phyloP scores from a whole-genome alignment of 2,113 vertebrate species.

The Antechinus flavipes region DNA sequence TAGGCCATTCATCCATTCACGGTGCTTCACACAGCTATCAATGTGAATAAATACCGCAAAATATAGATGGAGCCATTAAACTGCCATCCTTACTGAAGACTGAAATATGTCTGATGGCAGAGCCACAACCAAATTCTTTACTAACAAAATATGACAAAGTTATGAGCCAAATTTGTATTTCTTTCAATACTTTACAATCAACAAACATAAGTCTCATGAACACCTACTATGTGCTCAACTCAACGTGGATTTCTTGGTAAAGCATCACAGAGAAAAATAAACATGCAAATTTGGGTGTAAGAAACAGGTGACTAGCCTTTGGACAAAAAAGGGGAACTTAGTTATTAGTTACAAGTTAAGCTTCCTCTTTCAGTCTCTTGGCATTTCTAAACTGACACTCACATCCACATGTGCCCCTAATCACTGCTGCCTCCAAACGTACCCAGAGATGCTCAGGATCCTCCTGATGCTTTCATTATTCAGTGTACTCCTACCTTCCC shows the following conservation, averaged over 20 bases:
- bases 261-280: neutral
- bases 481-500: neutral
- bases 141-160: constrained; percentile 39
- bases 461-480: neutral
- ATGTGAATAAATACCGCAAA: constrained; percentile 51
- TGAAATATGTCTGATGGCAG: constrained; percentile 47
- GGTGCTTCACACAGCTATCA: constrained; percentile 6
- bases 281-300: neutral
- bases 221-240: neutral
- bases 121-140: constrained; percentile 44
- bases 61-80: constrained; percentile 17
- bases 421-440: neutral
- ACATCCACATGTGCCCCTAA: neutral
- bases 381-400: neutral
- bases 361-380: neutral
- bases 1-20: constrained; percentile 7
- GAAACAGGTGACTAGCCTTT: neutral
- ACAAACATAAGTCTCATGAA: neutral
- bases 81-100: constrained; percentile 8
- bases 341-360: neutral
- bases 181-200: neutral
- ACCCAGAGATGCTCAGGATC: neutral
- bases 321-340: neutral
- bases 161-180: neutral
- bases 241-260: constrained; percentile 6